A percentile compares a stretch with the other conserved stretches of the same genome.
phyloP scores from a whole-genome alignment of 2,113 vertebrate genomes.

The Poecilia latipinna region DNA sequence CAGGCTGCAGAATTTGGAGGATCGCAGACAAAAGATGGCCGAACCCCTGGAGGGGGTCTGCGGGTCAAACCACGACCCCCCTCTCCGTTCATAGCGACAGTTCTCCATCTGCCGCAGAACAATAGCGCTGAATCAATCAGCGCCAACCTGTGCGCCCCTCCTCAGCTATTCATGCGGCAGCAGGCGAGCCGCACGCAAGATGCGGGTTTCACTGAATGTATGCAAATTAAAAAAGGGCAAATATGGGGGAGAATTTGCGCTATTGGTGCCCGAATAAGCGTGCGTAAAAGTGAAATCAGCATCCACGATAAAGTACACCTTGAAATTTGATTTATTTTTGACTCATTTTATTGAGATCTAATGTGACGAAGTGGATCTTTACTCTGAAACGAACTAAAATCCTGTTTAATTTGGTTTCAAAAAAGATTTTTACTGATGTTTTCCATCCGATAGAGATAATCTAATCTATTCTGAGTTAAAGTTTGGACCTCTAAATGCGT shows the following conservation, averaged over 20 bases:
- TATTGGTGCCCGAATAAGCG: not conserved
- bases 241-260: not conserved
- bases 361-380: too few relatives aligned
- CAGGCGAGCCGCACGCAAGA: constrained; percentile 21
- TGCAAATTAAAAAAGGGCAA: constrained; percentile 16
- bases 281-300: not conserved
- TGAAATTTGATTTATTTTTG: too few relatives aligned
- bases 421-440: too few relatives aligned
- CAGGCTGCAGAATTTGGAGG: constrained; percentile 58
- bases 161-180: constrained; percentile 17
- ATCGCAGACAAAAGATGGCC: constrained; percentile 60
- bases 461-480: too few relatives aligned
- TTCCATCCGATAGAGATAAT: too few relatives aligned
- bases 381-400: too few relatives aligned
- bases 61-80: not conserved
- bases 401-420: too few relatives aligned
- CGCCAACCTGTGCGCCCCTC: constrained; percentile 61
- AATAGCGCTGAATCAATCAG: constrained; percentile 79
- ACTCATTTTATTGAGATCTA: too few relatives aligned
- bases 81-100: constrained; percentile 60
- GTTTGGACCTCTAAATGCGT: too few relatives aligned
- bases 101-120: constrained; percentile 80
- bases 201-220: constrained; percentile 19
- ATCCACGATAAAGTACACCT: too few relatives aligned
- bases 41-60: constrained; percentile 42